Evolutionary conservation across 2,113 vertebrate species (phyloP).

Genomic region (Eubucco bourcierii): DNA sequence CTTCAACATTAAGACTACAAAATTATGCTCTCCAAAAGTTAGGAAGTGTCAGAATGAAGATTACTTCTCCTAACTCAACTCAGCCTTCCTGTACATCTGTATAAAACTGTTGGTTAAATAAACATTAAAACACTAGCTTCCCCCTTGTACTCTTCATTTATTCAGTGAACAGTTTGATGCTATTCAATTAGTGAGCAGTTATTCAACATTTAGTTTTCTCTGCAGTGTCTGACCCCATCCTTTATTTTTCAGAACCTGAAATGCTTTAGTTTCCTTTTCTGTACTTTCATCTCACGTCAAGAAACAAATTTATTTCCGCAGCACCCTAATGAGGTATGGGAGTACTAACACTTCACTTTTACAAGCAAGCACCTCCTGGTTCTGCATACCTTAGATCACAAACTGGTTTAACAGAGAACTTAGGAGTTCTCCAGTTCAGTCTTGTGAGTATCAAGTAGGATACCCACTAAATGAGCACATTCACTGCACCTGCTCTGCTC

Average conservation of each 20-base stretch:
- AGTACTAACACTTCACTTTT: not conserved
- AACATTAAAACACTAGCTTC: not conserved
- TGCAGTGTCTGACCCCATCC: not conserved
- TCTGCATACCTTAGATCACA: not conserved
- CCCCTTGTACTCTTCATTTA: not conserved
- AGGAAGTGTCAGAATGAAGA: not conserved
- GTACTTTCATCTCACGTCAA: constrained; percentile 4
- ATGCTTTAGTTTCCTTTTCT: not conserved
- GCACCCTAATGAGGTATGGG: not conserved
- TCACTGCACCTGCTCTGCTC: not conserved
- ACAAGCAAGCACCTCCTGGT: not conserved
- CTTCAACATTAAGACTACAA: not conserved
- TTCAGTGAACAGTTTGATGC: not conserved
- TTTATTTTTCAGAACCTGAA: constrained; percentile 46
- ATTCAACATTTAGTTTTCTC: constrained; percentile 12
- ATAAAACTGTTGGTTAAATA: not conserved
- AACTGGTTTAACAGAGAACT: not conserved
- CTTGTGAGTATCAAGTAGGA: not conserved
- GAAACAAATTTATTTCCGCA: constrained; percentile 28
- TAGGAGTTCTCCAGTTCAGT: not conserved
- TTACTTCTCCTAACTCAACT: not conserved
- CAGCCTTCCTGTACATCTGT: not conserved
- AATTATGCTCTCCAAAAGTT: not conserved
- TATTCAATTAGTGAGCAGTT: not conserved
- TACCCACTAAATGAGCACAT: not conserved